These are phyloP conservation scores for Glaucidium brasilianum DNA, from an alignment of 2,113 vertebrate genomes.

Conservation along the genomic window DNA sequence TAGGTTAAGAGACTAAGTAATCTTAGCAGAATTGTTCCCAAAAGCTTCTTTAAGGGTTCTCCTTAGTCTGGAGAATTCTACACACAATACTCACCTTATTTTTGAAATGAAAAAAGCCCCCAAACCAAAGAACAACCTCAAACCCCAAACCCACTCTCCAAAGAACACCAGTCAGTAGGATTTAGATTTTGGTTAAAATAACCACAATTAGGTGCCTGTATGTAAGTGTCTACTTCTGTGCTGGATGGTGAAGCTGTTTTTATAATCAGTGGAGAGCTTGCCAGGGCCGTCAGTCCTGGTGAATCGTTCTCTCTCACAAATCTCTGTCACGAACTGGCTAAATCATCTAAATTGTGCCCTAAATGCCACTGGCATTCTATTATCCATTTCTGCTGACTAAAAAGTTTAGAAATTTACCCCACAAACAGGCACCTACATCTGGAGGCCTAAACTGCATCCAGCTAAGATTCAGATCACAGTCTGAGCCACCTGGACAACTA, in stretches of 20 bases:
- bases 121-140: neutral
- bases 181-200: neutral
- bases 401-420: neutral
- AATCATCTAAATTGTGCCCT: neutral
- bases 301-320: fast-evolving
- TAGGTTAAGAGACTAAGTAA: neutral
- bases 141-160: fast-evolving
- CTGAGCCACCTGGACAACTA: neutral
- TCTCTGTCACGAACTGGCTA: neutral
- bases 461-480: neutral
- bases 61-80: neutral
- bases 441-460: neutral
- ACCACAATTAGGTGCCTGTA: neutral
- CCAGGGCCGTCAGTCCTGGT: neutral
- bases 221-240: neutral
- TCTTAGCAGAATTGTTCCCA: neutral
- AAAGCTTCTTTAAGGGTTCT: neutral
- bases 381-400: neutral
- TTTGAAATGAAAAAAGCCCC: neutral
- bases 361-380: neutral
- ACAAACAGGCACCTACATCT: neutral
- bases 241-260: neutral
- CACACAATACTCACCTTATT: fast-evolving
- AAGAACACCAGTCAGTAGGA: neutral
- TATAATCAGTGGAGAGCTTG: neutral